Percentiles rank a stretch among this genome's conserved stretches.
These are phyloP conservation scores for Apostichopus japonicus DNA, from an alignment of 35 echinoderm and acorn worm genomes.

Conservation along the genomic window DNA sequence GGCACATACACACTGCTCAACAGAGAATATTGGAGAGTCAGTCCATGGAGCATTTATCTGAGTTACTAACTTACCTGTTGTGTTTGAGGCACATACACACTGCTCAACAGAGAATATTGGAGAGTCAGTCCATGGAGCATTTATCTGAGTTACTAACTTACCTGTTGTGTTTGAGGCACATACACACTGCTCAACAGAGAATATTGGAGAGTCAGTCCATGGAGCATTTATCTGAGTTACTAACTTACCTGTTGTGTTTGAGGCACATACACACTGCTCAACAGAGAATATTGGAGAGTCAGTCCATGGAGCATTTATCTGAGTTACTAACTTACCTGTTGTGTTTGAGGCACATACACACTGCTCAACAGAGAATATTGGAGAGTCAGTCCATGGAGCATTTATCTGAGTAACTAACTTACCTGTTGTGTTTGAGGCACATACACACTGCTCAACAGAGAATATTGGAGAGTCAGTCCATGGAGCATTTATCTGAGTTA, in stretches of 20 bases:
- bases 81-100: conserved; percentile 65
- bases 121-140: not conserved
- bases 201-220: not conserved
- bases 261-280: conserved; percentile 68
- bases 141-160: conserved; percentile 11
- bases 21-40: conserved; percentile 33
- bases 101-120: conserved; percentile 65
- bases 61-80: conserved; percentile 62
- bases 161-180: conserved; percentile 73
- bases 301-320: not conserved
- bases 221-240: not conserved
- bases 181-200: conserved; percentile 69
- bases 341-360: conserved; percentile 69
- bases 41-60: not conserved
- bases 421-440: conserved; percentile 73
- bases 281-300: conserved; percentile 38
- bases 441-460: conserved; percentile 71
- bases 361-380: conserved; percentile 65
- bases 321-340: conserved; percentile 56
- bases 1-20: conserved; percentile 74
- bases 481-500: not conserved
- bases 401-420: not conserved
- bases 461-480: not conserved
- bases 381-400: not conserved
- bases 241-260: conserved; percentile 74